Base-by-base conservation (phyloP, 2,797 vertebrate genomes). In the Borostomias antarcticus region DNA sequence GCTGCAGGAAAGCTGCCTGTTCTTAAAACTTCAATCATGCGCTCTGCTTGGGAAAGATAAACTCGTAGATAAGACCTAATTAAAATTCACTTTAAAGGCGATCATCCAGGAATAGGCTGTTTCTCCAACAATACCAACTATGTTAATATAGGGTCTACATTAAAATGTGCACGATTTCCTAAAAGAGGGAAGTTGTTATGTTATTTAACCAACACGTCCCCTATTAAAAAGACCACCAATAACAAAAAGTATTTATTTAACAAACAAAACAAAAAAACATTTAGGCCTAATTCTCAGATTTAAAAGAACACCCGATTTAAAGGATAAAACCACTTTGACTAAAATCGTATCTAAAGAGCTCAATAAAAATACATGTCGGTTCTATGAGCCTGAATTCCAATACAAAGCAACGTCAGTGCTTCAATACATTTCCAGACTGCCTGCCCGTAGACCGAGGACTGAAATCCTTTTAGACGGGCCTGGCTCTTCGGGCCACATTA, bases 1-100 rank as follows among this genome's bases (percentile, higher is more conserved):
- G n/a, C n/a, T n/a, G n/a, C n/a, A n/a, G n/a, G n/a, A n/a, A n/a
- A 17, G 26, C 32, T 58, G 45, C 40, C 58, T 48, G 56, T n/a
- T n/a, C n/a, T n/a, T n/a, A 29, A 52, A 64, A 64, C 68, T 70
- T 60, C 58, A 52, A 9, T 30, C 28, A 19, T 51, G 10, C 30
- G 28, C 10, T 6, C 32, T 37, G 30, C 66, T 50, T 29, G 19
- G 56, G 66, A 47, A 9, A 67, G 73, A 73, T 75, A 79, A 43
- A 5, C 64, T 69, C 70, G 75, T 70, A 79, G n/a, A 79, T 62
- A 70, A 63, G 62, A 64, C 74, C n/a, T n/a, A 67, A 64, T 79
- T 79, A 69, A 76, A 74, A 76, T 59, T 54, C 68, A 73, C 65
- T 76, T 68, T 65, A 73, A 33, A 53, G 56, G 58, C 64, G 58